These are phyloP conservation scores for Mermis nigrescens DNA, from an alignment of 2,888 invertebrate species.

Conservation along the genomic window DNA sequence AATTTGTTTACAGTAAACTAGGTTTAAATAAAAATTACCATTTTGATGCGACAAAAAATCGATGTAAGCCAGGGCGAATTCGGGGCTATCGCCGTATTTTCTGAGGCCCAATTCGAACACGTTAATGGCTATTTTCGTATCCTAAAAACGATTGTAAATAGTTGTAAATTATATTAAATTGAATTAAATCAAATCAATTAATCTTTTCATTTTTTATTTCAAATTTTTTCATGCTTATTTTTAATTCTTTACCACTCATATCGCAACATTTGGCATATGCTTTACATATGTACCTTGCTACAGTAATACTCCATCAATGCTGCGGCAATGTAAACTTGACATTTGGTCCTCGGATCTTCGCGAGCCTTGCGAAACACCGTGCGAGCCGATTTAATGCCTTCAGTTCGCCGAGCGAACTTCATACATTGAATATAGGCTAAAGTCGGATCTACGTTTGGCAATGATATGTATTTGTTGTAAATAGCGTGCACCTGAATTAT, in stretches of 20 bases:
- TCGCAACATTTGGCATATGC: too few species aligned
- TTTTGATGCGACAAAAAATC: conserved; percentile 93
- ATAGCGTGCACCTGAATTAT: conserved; percentile 89
- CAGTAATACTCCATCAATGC: conserved; percentile 98
- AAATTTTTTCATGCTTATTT: neutral
- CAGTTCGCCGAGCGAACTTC: conserved; percentile 89
- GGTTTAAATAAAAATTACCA: conserved; percentile 46
- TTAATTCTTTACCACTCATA: too few species aligned
- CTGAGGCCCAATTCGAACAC: conserved; percentile 93
- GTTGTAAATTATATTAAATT: too few species aligned
- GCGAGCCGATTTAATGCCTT: conserved; percentile 89
- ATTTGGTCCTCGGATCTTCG: conserved; percentile 60
- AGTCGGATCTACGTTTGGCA: conserved; percentile 79
- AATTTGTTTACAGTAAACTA: too few species aligned
- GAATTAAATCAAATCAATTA: too few species aligned
- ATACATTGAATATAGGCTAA: conserved; percentile 94
- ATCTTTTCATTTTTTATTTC: too few species aligned
- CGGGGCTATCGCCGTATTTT: conserved; percentile 80
- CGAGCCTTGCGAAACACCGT: conserved; percentile 81
- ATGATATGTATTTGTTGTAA: conserved; percentile 71
- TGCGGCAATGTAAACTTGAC: conserved; percentile 86
- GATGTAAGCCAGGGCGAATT: conserved; percentile 82
- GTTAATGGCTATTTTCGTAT: conserved; percentile 81
- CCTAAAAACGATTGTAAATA: conserved; percentile 40
- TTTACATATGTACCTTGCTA: conserved; percentile 55